phyloP scores from a whole-genome alignment of 2,113 vertebrate genomes.

The Dascyllus trimaculatus region DNA sequence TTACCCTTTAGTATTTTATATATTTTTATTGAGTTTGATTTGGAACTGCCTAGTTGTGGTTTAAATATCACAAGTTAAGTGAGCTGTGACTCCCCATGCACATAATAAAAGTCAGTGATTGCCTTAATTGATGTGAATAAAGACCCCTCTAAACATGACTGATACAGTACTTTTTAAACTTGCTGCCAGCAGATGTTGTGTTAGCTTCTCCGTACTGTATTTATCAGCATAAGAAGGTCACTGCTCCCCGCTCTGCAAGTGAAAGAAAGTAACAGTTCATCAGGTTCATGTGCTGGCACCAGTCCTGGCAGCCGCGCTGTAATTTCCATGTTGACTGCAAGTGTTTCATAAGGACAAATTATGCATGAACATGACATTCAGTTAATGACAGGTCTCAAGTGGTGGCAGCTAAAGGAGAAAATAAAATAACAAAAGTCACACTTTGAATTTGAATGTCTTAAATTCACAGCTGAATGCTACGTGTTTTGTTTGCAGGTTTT shows the following conservation, averaged over 20 bases:
- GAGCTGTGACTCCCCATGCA: no score
- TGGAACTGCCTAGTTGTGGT: no score
- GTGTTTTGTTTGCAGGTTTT: background rate
- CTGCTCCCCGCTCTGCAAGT: slow-evolving; percentile 7
- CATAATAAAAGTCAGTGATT: no score
- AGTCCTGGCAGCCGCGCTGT: slow-evolving; percentile 26
- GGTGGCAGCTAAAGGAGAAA: slow-evolving; percentile 5
- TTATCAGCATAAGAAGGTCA: slow-evolving; percentile 17
- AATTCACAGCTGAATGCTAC: background rate
- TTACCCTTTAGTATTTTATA: no score
- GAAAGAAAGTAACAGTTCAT: slow-evolving; percentile 12
- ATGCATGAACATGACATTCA: slow-evolving; percentile 40
- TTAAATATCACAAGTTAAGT: no score
- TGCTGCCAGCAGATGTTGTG: background rate
- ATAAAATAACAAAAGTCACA: slow-evolving; percentile 7
- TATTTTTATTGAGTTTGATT: no score
- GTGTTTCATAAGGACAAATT: slow-evolving; percentile 40
- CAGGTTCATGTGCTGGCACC: slow-evolving; percentile 44
- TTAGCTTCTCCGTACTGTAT: background rate
- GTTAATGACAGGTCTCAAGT: slow-evolving; percentile 30
- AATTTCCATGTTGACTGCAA: slow-evolving; percentile 44
- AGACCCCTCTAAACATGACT: no score
- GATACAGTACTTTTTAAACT: background rate
- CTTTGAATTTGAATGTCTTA: background rate
- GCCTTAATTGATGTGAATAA: background rate